Conservation (phyloP, 2,113 vertebrate genomes). For the Oryctolagus cuniculus region DNA sequence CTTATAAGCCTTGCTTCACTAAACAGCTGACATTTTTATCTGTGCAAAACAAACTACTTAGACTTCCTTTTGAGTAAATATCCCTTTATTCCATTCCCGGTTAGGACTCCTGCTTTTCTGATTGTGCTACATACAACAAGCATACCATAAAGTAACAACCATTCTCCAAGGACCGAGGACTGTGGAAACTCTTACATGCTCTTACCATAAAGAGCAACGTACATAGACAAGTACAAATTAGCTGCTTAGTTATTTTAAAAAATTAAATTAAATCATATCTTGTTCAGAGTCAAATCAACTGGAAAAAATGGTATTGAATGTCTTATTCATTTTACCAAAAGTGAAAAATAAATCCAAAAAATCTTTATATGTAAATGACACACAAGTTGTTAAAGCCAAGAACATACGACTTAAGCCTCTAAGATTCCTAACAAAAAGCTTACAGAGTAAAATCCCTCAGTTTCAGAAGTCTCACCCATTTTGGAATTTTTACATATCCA, state of each 20-base stretch:
- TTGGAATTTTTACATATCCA: background rate
- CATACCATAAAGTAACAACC: background rate
- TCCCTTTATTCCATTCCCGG: background rate
- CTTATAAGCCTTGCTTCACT: background rate
- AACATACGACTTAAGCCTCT: background rate
- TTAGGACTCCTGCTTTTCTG: background rate
- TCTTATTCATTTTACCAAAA: too few relatives aligned
- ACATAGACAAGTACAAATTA: background rate
- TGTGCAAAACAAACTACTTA: background rate
- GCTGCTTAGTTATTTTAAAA: background rate
- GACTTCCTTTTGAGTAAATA: background rate
- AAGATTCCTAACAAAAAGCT: background rate
- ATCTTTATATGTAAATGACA: background rate
- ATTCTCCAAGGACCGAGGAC: background rate
- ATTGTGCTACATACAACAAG: background rate
- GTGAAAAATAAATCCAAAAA: background rate
- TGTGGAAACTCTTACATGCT: background rate
- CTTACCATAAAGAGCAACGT: background rate
- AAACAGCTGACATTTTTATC: background rate
- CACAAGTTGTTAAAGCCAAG: background rate
- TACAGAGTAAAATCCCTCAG: background rate
- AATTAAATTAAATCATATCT: constrained; percentile 29
- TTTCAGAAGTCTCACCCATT: background rate
- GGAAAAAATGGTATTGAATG: background rate
- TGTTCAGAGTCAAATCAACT: background rate